phyloP scores from a whole-genome alignment of 2,113 vertebrate genomes.

The Dicrurus megarhynchus region DNA sequence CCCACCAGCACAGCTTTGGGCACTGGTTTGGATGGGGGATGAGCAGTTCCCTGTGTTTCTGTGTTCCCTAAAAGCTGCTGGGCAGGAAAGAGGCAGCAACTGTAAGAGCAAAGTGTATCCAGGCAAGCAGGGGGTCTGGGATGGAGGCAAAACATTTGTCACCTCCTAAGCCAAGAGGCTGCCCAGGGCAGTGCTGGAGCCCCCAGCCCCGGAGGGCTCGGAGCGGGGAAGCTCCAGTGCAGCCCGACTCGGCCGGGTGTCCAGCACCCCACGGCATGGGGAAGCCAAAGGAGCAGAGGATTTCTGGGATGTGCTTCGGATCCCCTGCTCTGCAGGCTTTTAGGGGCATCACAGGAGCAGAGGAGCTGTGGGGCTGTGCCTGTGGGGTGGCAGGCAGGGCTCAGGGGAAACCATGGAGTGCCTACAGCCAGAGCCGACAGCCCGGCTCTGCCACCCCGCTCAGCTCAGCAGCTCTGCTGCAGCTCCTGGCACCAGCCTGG shows the following conservation, averaged over 20 bases:
- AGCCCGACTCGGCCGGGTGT: background rate
- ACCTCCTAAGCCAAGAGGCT: background rate
- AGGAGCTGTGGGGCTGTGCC: background rate
- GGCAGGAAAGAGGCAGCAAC: background rate
- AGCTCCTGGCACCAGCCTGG: background rate
- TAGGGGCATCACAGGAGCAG: background rate
- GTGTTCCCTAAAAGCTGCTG: no score
- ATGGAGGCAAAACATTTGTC: background rate
- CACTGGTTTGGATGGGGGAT: background rate
- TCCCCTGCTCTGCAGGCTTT: background rate
- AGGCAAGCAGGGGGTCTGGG: background rate
- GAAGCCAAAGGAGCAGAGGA: background rate
- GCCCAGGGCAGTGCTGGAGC: background rate
- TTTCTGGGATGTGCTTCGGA: fast-evolving
- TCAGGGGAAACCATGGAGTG: background rate
- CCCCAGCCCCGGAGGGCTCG: background rate
- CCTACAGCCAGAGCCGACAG: background rate
- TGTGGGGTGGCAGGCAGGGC: background rate
- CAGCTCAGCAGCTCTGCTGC: background rate
- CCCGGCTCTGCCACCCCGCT: background rate
- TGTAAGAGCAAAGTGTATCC: background rate
- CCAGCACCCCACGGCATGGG: background rate
- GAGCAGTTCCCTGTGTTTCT: fast-evolving
- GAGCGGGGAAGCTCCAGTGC: background rate
- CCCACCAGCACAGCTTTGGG: background rate